These are phyloP conservation scores for Etheostoma spectabile DNA, from an alignment of 2,113 vertebrate genomes.

Conservation along the genomic window DNA sequence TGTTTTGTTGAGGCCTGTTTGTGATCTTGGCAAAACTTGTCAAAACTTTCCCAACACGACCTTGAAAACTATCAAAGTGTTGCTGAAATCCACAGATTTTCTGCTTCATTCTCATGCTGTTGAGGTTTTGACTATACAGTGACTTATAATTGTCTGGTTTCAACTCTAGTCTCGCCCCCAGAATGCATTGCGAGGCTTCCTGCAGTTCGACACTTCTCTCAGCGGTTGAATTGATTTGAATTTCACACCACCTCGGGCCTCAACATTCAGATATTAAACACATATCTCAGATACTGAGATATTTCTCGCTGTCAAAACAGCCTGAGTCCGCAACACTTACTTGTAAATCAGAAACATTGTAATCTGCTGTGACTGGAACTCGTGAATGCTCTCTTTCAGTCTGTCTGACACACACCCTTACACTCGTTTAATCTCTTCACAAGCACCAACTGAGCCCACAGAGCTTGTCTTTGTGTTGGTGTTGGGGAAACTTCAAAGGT, in stretches of 20 bases:
- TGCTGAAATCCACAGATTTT: conserved; percentile 42
- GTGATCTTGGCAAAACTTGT: conserved; percentile 53
- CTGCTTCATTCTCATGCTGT: conserved; percentile 47
- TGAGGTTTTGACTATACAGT: conserved; percentile 45
- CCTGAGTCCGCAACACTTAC: conserved; percentile 46
- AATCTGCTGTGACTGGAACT: conserved; percentile 70
- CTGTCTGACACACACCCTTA: conserved; percentile 54
- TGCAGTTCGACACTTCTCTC: conserved; percentile 52
- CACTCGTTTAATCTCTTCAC: conserved; percentile 68
- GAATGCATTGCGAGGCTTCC: conserved; percentile 48
- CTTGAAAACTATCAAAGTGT: conserved; percentile 59
- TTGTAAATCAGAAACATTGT: conserved; percentile 69
- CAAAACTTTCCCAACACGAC: conserved; percentile 53
- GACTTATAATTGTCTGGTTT: conserved; percentile 59
- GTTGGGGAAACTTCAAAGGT: conserved; percentile 75
- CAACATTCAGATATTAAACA: conserved; percentile 72
- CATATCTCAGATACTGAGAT: conserved; percentile 71
- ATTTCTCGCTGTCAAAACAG: conserved; percentile 72
- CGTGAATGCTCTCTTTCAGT: conserved; percentile 54
- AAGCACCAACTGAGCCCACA: conserved; percentile 66
- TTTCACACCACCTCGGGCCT: conserved; percentile 69
- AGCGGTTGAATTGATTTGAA: conserved; percentile 63
- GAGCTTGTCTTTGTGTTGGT: conserved; percentile 74
- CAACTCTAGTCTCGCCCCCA: conserved; percentile 38
- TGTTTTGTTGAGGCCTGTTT: conserved; percentile 41